These are phyloP conservation scores for Oostethus manadensis DNA, from an alignment of 2,113 vertebrate species.

Conservation along the genomic window DNA sequence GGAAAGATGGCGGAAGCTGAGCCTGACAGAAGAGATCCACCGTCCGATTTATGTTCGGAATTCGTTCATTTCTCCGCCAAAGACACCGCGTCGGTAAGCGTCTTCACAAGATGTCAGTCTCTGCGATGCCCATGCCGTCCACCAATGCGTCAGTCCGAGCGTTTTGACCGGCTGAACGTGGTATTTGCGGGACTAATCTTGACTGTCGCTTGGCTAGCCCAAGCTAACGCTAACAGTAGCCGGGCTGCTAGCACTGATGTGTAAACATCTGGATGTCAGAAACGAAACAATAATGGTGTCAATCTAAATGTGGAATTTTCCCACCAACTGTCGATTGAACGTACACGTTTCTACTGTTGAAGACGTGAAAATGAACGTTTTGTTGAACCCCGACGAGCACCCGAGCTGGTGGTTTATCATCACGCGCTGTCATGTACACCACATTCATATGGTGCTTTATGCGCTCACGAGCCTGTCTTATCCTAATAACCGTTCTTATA, in stretches of 20 bases:
- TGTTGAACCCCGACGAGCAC: not conserved
- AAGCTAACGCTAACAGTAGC: conserved; percentile 11
- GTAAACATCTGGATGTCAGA: conserved; percentile 17
- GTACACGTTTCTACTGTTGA: accelerated
- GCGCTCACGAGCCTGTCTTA: not conserved
- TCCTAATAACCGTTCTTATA: not conserved
- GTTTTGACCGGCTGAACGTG: not conserved
- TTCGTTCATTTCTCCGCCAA: conserved; percentile 70
- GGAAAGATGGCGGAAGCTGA: conserved; percentile 73
- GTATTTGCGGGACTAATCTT: conserved; percentile 5
- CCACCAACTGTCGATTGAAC: not conserved
- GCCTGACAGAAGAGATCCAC: conserved; percentile 47
- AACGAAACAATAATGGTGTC: conserved; percentile 8
- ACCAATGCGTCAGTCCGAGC: not conserved
- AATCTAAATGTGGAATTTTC: not conserved
- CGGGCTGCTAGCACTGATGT: not conserved
- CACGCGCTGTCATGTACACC: not conserved
- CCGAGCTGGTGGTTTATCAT: not conserved
- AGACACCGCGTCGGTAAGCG: conserved; percentile 71
- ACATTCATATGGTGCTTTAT: not conserved
- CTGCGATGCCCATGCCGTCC: not conserved
- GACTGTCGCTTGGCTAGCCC: conserved; percentile 46
- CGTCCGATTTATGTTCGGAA: conserved; percentile 57
- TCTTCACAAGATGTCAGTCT: not conserved
- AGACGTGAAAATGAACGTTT: not conserved